These are phyloP conservation scores for Sarcophaga peregrina DNA, from an alignment of 1,140 invertebrate species.

Conservation along the genomic window DNA sequence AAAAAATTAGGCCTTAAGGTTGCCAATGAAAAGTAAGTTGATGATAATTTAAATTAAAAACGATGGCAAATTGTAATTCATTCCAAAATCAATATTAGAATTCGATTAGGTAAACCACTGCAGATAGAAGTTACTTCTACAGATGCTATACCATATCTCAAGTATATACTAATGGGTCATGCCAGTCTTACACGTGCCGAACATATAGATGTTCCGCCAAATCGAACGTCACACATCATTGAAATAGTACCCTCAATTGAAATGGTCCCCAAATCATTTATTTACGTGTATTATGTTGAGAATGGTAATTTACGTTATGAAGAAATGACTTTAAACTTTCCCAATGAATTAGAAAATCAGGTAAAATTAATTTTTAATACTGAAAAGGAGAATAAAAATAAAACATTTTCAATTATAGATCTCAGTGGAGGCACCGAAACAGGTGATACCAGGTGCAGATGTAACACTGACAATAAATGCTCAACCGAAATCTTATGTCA, in stretches of 20 bases:
- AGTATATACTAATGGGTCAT: slow-evolving; percentile 85
- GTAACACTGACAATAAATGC: slow-evolving; percentile 80
- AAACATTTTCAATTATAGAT: slow-evolving; percentile 64
- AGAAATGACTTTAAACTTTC: slow-evolving; percentile 79
- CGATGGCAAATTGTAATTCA: background rate
- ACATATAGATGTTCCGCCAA: slow-evolving; percentile 69
- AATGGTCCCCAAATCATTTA: slow-evolving; percentile 83
- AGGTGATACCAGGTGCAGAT: slow-evolving; percentile 75
- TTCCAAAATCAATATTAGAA: slow-evolving; percentile 57
- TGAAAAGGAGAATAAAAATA: background rate
- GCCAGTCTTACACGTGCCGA: slow-evolving; percentile 83
- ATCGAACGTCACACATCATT: slow-evolving; percentile 58
- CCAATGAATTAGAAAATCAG: slow-evolving; percentile 82
- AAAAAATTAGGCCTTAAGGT: slow-evolving; percentile 47
- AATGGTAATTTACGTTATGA: slow-evolving; percentile 84
- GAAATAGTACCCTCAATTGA: slow-evolving; percentile 77
- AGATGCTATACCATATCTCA: slow-evolving; percentile 78
- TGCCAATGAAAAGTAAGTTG: slow-evolving; percentile 53
- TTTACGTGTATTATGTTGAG: slow-evolving; percentile 80
- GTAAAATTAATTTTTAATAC: slow-evolving; percentile 68
- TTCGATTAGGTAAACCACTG: slow-evolving; percentile 77
- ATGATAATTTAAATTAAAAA: background rate
- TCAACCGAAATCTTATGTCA: slow-evolving; percentile 86
- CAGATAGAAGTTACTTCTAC: slow-evolving; percentile 84
- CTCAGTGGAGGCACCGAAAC: slow-evolving; percentile 58